Evolutionary conservation across 2,113 vertebrate genomes (phyloP).

Genomic region (Orthonyx spaldingii): DNA sequence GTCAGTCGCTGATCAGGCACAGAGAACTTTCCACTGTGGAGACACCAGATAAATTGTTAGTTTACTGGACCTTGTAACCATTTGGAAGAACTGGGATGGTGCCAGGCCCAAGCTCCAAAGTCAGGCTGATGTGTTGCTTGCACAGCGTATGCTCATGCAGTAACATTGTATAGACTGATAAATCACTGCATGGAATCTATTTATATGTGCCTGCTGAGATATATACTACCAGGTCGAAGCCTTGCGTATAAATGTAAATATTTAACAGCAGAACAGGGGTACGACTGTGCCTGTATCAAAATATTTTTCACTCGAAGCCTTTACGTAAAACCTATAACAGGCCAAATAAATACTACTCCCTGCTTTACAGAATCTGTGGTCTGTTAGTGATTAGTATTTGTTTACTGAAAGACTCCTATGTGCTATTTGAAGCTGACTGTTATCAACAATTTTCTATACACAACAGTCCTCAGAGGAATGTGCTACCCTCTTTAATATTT

Average conservation of each 20-base stretch:
- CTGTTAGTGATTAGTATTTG: not conserved
- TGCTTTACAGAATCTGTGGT: not conserved
- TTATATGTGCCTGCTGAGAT: not conserved
- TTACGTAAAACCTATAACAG: not conserved
- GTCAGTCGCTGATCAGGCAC: not conserved
- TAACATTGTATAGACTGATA: not conserved
- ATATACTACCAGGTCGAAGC: not conserved
- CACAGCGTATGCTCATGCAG: not conserved
- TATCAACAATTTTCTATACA: not conserved
- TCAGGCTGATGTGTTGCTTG: not conserved
- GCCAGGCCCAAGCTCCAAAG: not conserved
- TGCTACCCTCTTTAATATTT: not conserved
- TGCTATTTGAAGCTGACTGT: not conserved
- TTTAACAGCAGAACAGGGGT: not conserved
- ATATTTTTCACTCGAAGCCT: not conserved
- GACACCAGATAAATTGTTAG: not conserved
- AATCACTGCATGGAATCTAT: not conserved
- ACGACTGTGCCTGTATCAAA: not conserved
- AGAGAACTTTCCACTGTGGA: not conserved
- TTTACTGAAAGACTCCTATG: not conserved
- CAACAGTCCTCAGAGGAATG: not conserved
- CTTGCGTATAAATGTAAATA: slow-evolving; percentile 3
- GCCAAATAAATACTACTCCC: not conserved
- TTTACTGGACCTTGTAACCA: not conserved
- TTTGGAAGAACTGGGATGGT: not conserved